Evolutionary conservation across 1,140 invertebrate species (phyloP), one percentile per base, ranked within the genome.

Genomic region (Drosophila paulistorum): DNA sequence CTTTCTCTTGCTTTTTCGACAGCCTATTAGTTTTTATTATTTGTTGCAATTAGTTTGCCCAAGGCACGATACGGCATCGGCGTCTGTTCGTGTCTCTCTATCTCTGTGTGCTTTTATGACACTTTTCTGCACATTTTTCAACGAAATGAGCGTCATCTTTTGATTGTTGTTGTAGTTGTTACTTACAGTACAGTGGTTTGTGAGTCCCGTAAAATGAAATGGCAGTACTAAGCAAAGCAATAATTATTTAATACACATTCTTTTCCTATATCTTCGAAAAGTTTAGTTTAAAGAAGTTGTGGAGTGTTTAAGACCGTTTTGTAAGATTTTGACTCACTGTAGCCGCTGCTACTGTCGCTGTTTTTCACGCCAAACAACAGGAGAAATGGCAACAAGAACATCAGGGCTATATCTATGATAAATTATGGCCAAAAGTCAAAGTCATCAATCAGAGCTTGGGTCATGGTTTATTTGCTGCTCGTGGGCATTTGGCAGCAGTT

Each of bases 21-120:
- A 89, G 83, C 83, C 84, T 87, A 87, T 87, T 87, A 87, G 83
- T 87, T 87, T 87, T 87, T 87, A 87, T 87, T 87, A 87, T 87
- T 87, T 80, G 83, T 76, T 87, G 83, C 83, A 87, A 87, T 87
- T 87, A 87, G 83, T 87, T 87, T 77, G 69, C 71, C 70, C 63
- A 65, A 84, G 79, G 13, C 54, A 17, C 37, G 33, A 23, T 7
- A 39, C 26, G 42, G 14, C 54, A 33, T 7, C n/a, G 23, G 42
- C 55, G 33, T 51, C 63, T 55, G 60, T 14, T 20, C 42, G 14
- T 62, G 73, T 62, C 62, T 69, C 45, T 60, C 30, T 57, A 13
- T 57, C 39, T 51, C 54, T 45, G 67, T 66, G 35, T 48, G 76
- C 76, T 76, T 86, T 86, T 86, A 86, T 86, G 83, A 87, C 83